Percentiles rank a stretch among this genome's conserved stretches.
Evolutionary conservation across 1,140 invertebrate genomes (phyloP).

Genomic region (Ylistrum balloti): DNA sequence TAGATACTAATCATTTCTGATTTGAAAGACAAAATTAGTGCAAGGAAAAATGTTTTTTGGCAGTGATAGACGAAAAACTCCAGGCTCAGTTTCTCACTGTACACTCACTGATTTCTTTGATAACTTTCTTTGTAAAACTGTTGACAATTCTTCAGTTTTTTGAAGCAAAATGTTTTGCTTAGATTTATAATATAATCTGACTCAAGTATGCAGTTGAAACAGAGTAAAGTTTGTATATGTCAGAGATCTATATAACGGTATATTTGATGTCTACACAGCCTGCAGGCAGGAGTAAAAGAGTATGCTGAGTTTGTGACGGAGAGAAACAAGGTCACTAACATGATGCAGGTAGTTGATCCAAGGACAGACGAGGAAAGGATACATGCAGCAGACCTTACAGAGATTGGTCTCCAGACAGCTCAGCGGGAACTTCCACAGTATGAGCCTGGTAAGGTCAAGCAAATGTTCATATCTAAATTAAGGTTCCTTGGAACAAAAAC

Average conservation of each 20-base stretch:
- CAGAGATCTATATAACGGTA: not conserved
- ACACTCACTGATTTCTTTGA: too few relatives aligned
- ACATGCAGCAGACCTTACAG: conserved; percentile 72
- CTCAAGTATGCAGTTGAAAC: too few relatives aligned
- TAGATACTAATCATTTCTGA: too few relatives aligned
- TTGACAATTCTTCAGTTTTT: too few relatives aligned
- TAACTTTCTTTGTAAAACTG: too few relatives aligned
- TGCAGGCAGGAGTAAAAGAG: conserved; percentile 70
- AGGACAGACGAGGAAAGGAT: conserved; percentile 78
- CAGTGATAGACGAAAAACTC: not conserved
- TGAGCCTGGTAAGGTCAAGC: conserved; percentile 67
- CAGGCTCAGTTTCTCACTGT: too few relatives aligned
- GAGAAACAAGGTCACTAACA: conserved; percentile 67
- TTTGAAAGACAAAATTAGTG: too few relatives aligned
- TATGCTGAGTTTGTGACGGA: conserved; percentile 77
- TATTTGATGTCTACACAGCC: conserved; percentile 62
- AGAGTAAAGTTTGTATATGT: not conserved
- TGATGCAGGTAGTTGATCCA: conserved; percentile 75
- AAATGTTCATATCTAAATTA: too few relatives aligned
- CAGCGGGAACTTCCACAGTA: conserved; percentile 36
- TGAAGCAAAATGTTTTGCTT: too few relatives aligned
- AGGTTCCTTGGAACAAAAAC: too few relatives aligned
- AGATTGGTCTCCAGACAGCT: conserved; percentile 46
- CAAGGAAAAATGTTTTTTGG: too few relatives aligned
- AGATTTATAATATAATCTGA: too few relatives aligned